Conservation (phyloP, 2,888 invertebrate genomes). For the Coronaproctus castanopsis region DNA sequence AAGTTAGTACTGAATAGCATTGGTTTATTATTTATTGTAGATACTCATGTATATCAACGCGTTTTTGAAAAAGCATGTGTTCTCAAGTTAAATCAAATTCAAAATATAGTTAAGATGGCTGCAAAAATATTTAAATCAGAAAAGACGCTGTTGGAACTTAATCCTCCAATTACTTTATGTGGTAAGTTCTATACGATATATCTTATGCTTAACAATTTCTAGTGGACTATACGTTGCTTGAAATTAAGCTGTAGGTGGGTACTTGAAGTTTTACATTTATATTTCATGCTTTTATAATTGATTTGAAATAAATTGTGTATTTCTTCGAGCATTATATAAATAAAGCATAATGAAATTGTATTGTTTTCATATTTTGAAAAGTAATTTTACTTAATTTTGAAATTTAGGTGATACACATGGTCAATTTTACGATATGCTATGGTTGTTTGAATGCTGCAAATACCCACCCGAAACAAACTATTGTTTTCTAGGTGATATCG, state of each 20-base stretch:
- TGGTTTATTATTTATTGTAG: no score
- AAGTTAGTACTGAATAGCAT: no score
- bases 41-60: background rate
- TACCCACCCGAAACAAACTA: slow-evolving; percentile 10
- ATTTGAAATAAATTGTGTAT: no score
- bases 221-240: background rate
- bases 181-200: no score
- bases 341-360: no score
- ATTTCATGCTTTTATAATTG: no score
- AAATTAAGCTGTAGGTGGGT: no score
- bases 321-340: no score
- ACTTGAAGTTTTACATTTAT: no score
- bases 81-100: background rate
- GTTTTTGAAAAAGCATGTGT: background rate
- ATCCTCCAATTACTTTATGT: slow-evolving; percentile 7
- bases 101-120: background rate
- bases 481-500: slow-evolving; percentile 8
- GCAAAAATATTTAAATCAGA: background rate
- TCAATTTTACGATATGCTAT: slow-evolving; percentile 11
- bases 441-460: slow-evolving; percentile 10
- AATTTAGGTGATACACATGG: slow-evolving; percentile 10
- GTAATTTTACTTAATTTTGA: background rate
- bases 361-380: no score
- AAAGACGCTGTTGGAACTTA: slow-evolving; percentile 4
- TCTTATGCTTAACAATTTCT: background rate